Evolutionary conservation across 1,140 invertebrate genomes (phyloP).

Genomic region (Sminthurinus signatus): DNA sequence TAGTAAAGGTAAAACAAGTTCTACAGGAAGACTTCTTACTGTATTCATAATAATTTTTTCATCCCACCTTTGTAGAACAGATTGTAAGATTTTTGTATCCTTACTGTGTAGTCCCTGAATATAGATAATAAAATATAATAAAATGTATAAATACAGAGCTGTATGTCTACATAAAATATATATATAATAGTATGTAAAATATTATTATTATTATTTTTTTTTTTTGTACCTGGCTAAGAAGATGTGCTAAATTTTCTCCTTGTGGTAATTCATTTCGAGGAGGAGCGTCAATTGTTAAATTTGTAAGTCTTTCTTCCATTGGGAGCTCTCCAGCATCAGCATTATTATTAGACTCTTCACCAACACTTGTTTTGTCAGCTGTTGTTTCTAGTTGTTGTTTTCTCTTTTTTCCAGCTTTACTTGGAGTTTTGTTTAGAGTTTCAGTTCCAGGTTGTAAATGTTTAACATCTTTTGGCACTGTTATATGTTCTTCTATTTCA

Average conservation of each 20-base stretch:
- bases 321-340: conserved; percentile 54
- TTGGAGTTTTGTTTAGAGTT: not conserved
- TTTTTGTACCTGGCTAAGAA: conserved; percentile 52
- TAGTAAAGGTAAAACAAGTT: conserved; percentile 55
- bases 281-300: conserved; percentile 55
- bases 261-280: conserved; percentile 48
- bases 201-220: not conserved
- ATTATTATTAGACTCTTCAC: no score
- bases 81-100: conserved; percentile 56
- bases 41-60: conserved; percentile 56
- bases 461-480: conserved; percentile 32
- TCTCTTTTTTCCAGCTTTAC: not conserved
- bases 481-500: not conserved
- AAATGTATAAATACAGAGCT: not conserved
- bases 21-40: conserved; percentile 55
- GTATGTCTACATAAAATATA: no score
- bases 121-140: conserved; percentile 1
- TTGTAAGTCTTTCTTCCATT: conserved; percentile 65
- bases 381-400: conserved; percentile 45
- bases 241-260: conserved; percentile 61
- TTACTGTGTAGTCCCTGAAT: conserved; percentile 67
- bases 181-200: no score
- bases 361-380: not conserved
- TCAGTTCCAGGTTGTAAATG: conserved; percentile 34
- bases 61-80: conserved; percentile 53